phyloP scores from a whole-genome alignment of 1,140 invertebrate species.

The Riptortus pedestris region DNA sequence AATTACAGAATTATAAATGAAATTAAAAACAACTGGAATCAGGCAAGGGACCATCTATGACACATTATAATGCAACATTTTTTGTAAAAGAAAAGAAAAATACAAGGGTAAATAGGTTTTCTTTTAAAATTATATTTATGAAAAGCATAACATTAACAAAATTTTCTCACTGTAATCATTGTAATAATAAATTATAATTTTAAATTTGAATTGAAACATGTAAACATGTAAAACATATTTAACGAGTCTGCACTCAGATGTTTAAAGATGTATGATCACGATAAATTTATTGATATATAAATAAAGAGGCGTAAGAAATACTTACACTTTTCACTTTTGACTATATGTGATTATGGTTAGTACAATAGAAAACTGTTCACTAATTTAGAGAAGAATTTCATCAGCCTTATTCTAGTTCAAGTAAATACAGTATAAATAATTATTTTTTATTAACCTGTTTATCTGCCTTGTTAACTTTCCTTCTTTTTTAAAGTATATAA shows the following conservation, averaged over 20 bases:
- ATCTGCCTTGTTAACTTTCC: no score
- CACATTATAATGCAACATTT: not conserved
- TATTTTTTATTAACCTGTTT: no score
- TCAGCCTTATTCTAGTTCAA: no score
- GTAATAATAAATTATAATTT: not conserved
- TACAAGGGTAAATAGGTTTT: not conserved
- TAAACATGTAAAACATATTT: no score
- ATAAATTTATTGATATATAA: not conserved
- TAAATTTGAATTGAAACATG: not conserved
- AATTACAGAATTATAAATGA: not conserved
- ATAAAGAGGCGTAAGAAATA: not conserved
- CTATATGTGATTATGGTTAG: not conserved
- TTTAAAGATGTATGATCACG: not conserved
- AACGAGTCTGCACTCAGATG: not conserved
- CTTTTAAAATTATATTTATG: not conserved
- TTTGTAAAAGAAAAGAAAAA: not conserved
- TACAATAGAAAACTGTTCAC: not conserved
- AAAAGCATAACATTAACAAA: not conserved
- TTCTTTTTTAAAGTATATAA: no score
- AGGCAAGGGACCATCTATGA: not conserved
- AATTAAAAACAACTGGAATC: not conserved
- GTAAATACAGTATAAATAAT: no score
- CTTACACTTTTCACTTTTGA: not conserved
- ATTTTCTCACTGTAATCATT: not conserved
- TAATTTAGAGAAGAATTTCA: no score